Evolutionary conservation across 2,888 invertebrate genomes (phyloP), one percentile per base, ranked within the genome.

Genomic region (Sthenelais limicola): DNA sequence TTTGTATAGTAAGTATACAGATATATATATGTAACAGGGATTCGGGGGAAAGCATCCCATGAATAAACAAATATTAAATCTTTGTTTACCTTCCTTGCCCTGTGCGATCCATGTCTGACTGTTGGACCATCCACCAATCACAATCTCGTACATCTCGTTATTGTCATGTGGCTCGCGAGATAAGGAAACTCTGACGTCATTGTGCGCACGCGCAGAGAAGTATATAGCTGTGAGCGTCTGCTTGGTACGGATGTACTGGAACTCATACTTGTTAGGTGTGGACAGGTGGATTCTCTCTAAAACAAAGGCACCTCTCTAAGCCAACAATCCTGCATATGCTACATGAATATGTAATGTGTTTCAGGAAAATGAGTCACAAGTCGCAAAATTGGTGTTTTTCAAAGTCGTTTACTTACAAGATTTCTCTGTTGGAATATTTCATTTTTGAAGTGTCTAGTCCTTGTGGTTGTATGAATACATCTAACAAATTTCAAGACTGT

Each of bases 71-170:
- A n/a, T 7, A 58, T 9, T 7, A 58, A 9, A 21, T 32, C 9
- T 28, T 12, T 67, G 12, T 24, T 68, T 68, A 33, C 76, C 76
- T 54, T 68, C 33, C 47, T 69, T 52, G 1, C 71, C 73, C 3
- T 47, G 30, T 5, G 73, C 48, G 15, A 77, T 76, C 74, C 72
- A 94, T 49, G 92, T 91, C 88, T 94, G 94, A 77, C 91, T 89
- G 88, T 95, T 95, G 38, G 91, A 91, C 94, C 95, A 95, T 43
- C 95, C 95, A 33, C 95, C 95, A 81, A 96, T 90, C 89, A 95
- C 94, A 68, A 95, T 85, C 88, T 96, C 95, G 85, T 92, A 92
- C 90, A 95, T 93, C 78, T 92, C 94, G 66, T 90, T 89, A 2
- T 94, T 92, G 0, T 91, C 91, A 71, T 91, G 89, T 74, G 87